Evolutionary conservation across 53 echinoderm and acorn worm genomes (phyloP), one percentile per base, ranked within the genome.

Genomic region (Astropecten irregularis): DNA sequence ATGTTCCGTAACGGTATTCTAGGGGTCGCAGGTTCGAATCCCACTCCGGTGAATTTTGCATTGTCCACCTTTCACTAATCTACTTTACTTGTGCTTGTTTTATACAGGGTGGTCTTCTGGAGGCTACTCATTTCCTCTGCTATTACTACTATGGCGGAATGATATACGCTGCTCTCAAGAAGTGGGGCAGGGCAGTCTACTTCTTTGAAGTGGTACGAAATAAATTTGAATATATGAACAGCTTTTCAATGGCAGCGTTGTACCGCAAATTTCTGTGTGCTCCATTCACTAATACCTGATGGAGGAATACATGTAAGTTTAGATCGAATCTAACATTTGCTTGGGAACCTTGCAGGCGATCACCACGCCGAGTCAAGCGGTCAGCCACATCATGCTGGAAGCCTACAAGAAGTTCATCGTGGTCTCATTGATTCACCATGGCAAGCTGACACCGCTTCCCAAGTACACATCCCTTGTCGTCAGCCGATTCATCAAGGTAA

Each of bases 121-220:
- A 96, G 11, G 84, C 93, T 0, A 93, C 91, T 19, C 89, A 94
- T 84, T 96, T 96, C 82, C 87, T 96, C 29, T 93, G 96, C 66
- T 96, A 91, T 46, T 96, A 96, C 51, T 96, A 96, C 72, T 96
- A 96, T 48, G 96, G 96, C 8, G 96, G 96, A 2, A 96, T 96
- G 96, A 96, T 96, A 29, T 96, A 96, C 73, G 86, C 96, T 36
- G 93, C 93, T 10, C 93, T 94, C 49, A 96, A 96, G 81, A 96
- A 96, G 34, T 96, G 96, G 96, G 91, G 85, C 31, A 91, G 93
- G 42, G 84, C 96, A 10, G 91, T 88, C 2, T 96, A 96, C 68
- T 96, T 96, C 70, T 93, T 96, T 85, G 96, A 96, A 96, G 96
- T 96, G 87, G 96, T 96, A 66, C 91, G 82, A 23, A 37, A 50